phyloP scores from a whole-genome alignment of 2,888 invertebrate species.

The Drosophila heteroneura region DNA sequence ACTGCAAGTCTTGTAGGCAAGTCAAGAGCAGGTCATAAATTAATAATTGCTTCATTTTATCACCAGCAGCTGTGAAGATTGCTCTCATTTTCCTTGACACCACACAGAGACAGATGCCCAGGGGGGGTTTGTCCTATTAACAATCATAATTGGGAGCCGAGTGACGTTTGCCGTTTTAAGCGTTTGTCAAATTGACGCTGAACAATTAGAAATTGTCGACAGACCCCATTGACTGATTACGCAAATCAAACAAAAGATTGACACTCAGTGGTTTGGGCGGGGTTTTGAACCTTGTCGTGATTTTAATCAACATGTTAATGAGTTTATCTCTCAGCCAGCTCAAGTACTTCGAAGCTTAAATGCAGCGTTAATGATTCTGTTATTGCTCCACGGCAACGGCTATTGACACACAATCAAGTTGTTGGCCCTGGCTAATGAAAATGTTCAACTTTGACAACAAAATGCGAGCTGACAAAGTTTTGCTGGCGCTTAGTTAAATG shows the following conservation, averaged over 20 bases:
- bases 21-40: slow-evolving; percentile 45
- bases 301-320: slow-evolving; percentile 72
- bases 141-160: slow-evolving; percentile 67
- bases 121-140: slow-evolving; percentile 31
- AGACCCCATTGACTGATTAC: slow-evolving; percentile 64
- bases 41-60: slow-evolving; percentile 64
- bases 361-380: slow-evolving; percentile 51
- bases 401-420: slow-evolving; percentile 33
- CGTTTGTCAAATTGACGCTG: slow-evolving; percentile 70
- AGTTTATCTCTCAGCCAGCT: slow-evolving; percentile 58
- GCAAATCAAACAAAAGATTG: slow-evolving; percentile 72
- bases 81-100: slow-evolving; percentile 48
- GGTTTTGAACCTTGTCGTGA: slow-evolving; percentile 51
- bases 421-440: slow-evolving; percentile 37
- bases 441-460: slow-evolving; percentile 9
- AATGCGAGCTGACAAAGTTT: neutral
- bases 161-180: slow-evolving; percentile 58
- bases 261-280: slow-evolving; percentile 4
- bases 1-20: slow-evolving; percentile 13
- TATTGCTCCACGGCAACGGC: slow-evolving; percentile 39
- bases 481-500: neutral
- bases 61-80: slow-evolving; percentile 51
- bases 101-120: slow-evolving; percentile 1
- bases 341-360: slow-evolving; percentile 45
- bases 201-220: slow-evolving; percentile 66